Conservation (phyloP, 1,140 invertebrate genomes). For the Monochamus saltuarius region DNA sequence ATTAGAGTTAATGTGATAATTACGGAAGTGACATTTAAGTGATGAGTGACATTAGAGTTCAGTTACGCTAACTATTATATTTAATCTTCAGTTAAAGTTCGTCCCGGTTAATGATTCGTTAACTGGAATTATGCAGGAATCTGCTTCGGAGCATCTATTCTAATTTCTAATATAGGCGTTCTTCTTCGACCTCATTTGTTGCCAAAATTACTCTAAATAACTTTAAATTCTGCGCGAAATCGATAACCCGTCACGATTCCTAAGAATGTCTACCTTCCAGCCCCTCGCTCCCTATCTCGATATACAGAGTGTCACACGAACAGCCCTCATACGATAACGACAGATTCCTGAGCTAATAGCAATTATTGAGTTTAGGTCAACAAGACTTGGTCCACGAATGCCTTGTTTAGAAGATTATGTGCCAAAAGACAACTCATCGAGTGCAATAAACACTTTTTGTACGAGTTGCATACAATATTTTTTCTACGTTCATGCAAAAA, state of each 20-base stretch:
- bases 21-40: conserved; percentile 50
- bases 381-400: no score
- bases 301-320: no score
- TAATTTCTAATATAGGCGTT: conserved; percentile 31
- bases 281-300: no score
- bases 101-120: conserved; percentile 49
- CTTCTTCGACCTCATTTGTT: conserved; percentile 43
- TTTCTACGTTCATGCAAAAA: no score
- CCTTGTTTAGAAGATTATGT: no score
- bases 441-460: no score
- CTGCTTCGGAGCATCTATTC: conserved; percentile 30
- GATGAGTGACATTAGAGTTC: conserved; percentile 50
- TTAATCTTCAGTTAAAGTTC: conserved; percentile 51
- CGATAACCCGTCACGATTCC: not conserved
- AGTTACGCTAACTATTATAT: conserved; percentile 50
- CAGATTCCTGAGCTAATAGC: no score
- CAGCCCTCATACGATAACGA: no score
- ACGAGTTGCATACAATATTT: no score
- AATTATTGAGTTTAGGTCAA: no score
- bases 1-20: conserved; percentile 46
- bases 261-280: not conserved
- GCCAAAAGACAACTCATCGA: no score
- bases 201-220: conserved; percentile 18
- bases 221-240: conserved; percentile 5
- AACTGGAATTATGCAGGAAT: conserved; percentile 42